Conservation (phyloP, 2,888 invertebrate species). For the Drosophila recens region DNA sequence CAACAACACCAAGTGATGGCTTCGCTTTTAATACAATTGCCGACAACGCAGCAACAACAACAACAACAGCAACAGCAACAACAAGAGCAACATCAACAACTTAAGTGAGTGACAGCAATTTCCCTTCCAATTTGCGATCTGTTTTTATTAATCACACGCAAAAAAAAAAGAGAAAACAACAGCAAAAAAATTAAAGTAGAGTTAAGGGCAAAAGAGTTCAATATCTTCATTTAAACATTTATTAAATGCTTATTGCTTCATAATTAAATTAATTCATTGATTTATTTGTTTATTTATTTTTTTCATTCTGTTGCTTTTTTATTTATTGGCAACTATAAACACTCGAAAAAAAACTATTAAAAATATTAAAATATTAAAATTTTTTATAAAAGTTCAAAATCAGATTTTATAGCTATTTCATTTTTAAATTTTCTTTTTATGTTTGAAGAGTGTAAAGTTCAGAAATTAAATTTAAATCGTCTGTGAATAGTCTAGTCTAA, state of each 20-base stretch:
- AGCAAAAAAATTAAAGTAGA: constrained; percentile 19
- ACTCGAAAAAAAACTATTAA: no score
- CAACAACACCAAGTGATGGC: constrained; percentile 32
- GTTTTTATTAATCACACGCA: constrained; percentile 71
- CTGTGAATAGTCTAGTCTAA: no score
- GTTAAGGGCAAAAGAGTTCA: constrained; percentile 44
- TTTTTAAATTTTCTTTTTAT: no score
- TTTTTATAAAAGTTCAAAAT: no score
- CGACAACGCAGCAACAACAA: constrained; percentile 47
- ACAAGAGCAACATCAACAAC: constrained; percentile 14
- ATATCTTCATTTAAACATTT: neutral
- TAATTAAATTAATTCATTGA: neutral
- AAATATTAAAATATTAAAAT: no score
- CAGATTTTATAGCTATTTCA: no score
- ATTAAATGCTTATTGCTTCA: neutral
- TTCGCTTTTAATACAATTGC: constrained; percentile 66
- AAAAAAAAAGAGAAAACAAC: constrained; percentile 35
- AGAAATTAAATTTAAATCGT: no score
- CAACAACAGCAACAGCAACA: constrained; percentile 2
- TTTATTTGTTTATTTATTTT: neutral
- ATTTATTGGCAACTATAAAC: no score
- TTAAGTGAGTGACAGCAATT: constrained; percentile 76
- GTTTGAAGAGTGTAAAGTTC: no score
- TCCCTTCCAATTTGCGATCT: constrained; percentile 73
- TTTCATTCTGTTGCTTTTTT: no score